Percentiles rank a stretch among this genome's conserved stretches.
Evolutionary conservation across 2,888 invertebrate species (phyloP).

Genomic region (Caenorhabditis sp.): DNA sequence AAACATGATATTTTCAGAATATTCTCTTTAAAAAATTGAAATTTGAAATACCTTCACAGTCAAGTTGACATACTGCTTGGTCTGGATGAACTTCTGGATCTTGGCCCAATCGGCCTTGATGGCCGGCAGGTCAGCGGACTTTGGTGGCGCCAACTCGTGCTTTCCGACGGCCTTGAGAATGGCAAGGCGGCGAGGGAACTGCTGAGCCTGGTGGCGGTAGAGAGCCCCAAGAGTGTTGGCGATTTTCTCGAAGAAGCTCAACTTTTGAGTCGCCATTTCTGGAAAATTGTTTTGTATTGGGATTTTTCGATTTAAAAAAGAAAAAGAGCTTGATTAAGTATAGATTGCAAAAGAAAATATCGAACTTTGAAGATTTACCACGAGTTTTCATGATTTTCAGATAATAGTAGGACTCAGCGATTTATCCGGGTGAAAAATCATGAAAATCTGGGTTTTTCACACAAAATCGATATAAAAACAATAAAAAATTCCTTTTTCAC

Average conservation of each 20-base stretch:
- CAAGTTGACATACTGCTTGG: conserved; percentile 75
- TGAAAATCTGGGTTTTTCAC: neutral
- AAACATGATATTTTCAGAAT: conserved; percentile 12
- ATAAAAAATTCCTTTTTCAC: neutral
- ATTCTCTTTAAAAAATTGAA: neutral
- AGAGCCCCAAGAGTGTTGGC: conserved; percentile 79
- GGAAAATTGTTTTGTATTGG: neutral
- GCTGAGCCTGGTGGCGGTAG: conserved; percentile 81
- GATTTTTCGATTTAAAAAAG: no score
- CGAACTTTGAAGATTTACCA: no score
- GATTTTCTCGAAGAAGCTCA: conserved; percentile 82
- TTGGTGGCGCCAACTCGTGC: conserved; percentile 95
- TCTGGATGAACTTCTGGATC: conserved; percentile 75
- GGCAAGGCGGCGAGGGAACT: conserved; percentile 79
- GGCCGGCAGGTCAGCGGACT: conserved; percentile 88
- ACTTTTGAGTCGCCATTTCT: conserved; percentile 76
- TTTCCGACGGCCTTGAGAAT: conserved; percentile 89
- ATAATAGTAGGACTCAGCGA: neutral
- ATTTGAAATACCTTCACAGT: conserved; percentile 73
- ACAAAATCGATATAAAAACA: neutral
- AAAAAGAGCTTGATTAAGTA: no score
- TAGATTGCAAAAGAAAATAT: no score
- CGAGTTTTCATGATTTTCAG: no score
- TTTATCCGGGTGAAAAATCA: neutral
- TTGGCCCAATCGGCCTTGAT: conserved; percentile 85